Percentiles rank a stretch among this genome's conserved stretches.
Evolutionary conservation across 1,140 invertebrate genomes (phyloP).

Genomic region (Hycleus phaleratus): DNA sequence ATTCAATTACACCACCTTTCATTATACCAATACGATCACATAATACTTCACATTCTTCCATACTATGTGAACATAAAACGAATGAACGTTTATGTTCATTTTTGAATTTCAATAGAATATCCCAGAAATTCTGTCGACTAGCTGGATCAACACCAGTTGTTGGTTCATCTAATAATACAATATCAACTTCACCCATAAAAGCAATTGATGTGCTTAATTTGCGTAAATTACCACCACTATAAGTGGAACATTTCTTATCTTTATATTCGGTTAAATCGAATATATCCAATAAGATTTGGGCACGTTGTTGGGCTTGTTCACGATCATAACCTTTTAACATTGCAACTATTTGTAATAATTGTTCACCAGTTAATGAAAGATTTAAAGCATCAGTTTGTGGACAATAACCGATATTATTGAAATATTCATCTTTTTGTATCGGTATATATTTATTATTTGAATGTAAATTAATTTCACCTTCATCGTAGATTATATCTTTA

Average conservation of each 20-base stretch:
- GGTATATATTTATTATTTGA: neutral
- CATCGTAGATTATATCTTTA: constrained; percentile 55
- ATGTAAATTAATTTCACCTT: neutral
- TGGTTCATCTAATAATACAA: constrained; percentile 68
- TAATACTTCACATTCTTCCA: constrained; percentile 82
- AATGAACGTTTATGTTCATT: constrained; percentile 44
- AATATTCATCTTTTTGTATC: constrained; percentile 37
- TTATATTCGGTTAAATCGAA: constrained; percentile 47
- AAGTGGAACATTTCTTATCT: constrained; percentile 45
- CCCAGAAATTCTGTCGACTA: constrained; percentile 56
- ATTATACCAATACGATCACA: constrained; percentile 43
- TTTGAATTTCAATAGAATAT: constrained; percentile 47
- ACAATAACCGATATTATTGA: constrained; percentile 57
- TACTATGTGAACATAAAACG: constrained; percentile 59
- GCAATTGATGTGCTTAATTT: constrained; percentile 76
- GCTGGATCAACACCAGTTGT: constrained; percentile 63
- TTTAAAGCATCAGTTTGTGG: constrained; percentile 67
- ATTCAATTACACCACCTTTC: no score
- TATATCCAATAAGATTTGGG: constrained; percentile 47
- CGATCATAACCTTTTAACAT: constrained; percentile 52
- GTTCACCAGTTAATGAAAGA: constrained; percentile 57
- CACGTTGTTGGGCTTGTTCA: constrained; percentile 41
- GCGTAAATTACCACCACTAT: constrained; percentile 76
- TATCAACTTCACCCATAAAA: constrained; percentile 64
- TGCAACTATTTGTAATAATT: constrained; percentile 62